Conservation (phyloP, 2,888 invertebrate genomes). For the Tyria jacobaeae region DNA sequence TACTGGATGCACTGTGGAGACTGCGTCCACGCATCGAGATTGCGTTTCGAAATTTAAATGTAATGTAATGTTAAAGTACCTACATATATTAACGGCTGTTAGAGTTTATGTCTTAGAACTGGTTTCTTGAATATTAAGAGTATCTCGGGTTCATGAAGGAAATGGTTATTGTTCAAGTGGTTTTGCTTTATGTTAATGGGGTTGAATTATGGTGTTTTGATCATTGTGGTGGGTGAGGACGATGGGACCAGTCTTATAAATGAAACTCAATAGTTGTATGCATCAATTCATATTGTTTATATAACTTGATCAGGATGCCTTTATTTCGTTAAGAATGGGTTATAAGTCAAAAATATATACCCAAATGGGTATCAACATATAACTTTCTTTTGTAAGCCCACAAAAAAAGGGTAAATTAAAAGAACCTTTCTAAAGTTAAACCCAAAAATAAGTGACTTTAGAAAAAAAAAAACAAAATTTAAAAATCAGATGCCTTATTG, state of each 20-base stretch:
- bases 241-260: background rate
- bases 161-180: conserved; percentile 16
- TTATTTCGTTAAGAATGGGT: background rate
- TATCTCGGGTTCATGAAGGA: conserved; percentile 14
- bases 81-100: conserved; percentile 45
- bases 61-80: conserved; percentile 33
- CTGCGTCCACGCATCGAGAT: conserved; percentile 41
- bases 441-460: no score
- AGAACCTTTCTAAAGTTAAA: no score
- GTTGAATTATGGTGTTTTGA: conserved; percentile 7
- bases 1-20: conserved; percentile 37
- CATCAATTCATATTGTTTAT: background rate
- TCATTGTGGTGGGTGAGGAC: background rate
- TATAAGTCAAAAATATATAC: background rate
- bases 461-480: no score
- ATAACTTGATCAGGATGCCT: background rate
- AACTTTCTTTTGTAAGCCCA: no score
- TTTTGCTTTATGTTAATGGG: conserved; percentile 10
- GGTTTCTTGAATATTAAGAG: conserved; percentile 11
- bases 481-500: no score
- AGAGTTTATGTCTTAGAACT: conserved; percentile 17
- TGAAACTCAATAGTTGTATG: background rate
- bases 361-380: no score
- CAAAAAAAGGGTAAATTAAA: no score
- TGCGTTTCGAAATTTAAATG: conserved; percentile 45